phyloP scores from a whole-genome alignment of 2,797 vertebrate genomes.

The Myripristis murdjan region DNA sequence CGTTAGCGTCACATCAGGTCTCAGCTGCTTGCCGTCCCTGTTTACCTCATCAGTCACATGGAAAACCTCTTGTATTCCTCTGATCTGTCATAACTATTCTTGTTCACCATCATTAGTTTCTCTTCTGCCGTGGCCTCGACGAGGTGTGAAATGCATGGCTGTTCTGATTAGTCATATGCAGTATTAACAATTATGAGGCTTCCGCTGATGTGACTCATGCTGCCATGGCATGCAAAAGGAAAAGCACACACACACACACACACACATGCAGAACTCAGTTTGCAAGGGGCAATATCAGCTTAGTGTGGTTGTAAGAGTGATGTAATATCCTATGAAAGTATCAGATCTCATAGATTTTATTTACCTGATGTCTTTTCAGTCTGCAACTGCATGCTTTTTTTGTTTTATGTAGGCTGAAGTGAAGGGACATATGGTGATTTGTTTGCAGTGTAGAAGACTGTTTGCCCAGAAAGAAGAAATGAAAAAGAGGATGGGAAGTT shows the following conservation, averaged over 20 bases:
- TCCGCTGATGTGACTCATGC: slow-evolving; percentile 29
- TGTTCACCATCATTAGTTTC: background rate
- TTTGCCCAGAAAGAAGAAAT: slow-evolving; percentile 70
- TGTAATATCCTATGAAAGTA: slow-evolving; percentile 18
- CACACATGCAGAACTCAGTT: background rate
- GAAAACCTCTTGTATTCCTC: background rate
- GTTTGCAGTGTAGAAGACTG: slow-evolving; percentile 15
- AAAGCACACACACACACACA: background rate
- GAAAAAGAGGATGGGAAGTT: slow-evolving; percentile 64
- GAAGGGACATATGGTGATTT: slow-evolving; percentile 4
- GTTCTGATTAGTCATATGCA: slow-evolving; percentile 19
- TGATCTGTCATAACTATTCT: background rate
- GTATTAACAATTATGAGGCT: slow-evolving; percentile 1
- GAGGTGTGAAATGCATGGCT: slow-evolving; percentile 9
- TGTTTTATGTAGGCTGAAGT: slow-evolving; percentile 9
- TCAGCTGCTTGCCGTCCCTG: background rate
- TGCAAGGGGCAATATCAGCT: background rate
- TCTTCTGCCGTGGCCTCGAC: background rate
- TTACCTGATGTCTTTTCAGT: slow-evolving; percentile 44
- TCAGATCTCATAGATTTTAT: slow-evolving; percentile 5
- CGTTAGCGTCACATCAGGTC: background rate
- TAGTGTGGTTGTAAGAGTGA: slow-evolving; percentile 19
- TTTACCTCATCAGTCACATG: slow-evolving; percentile 2
- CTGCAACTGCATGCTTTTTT: slow-evolving; percentile 14
- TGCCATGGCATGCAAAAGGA: background rate